Percentiles rank a stretch among this genome's conserved stretches.
Conservation (phyloP, 2,888 invertebrate species). For the Ophion ventricosus region DNA sequence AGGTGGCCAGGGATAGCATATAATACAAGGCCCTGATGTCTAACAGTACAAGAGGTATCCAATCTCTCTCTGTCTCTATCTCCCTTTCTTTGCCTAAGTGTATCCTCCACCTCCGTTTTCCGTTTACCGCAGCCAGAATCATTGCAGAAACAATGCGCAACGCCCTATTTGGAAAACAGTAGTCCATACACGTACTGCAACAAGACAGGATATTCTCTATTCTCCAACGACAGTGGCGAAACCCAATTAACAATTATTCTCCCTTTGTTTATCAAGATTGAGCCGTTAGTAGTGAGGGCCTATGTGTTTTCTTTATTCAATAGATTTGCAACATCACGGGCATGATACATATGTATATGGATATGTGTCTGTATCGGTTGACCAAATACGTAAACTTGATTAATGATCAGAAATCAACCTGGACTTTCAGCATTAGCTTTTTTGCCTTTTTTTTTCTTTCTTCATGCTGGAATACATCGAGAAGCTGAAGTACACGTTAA, state of each 20-base stretch:
- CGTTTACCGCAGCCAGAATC: constrained; percentile 33
- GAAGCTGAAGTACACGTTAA: too few relatives aligned
- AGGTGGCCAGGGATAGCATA: constrained; percentile 20
- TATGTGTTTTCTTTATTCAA: constrained; percentile 22
- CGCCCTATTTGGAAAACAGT: constrained; percentile 39
- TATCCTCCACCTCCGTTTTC: constrained; percentile 42
- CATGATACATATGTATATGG: too few relatives aligned
- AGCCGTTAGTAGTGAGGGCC: constrained; percentile 30
- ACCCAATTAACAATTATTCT: constrained; percentile 65
- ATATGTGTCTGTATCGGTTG: too few relatives aligned
- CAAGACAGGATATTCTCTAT: constrained; percentile 9
- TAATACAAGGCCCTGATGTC: constrained; percentile 47
- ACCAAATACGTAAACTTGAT: too few relatives aligned
- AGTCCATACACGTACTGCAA: constrained; percentile 14
- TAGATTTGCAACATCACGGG: too few relatives aligned
- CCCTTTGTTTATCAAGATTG: constrained; percentile 53
- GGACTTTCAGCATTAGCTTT: too few relatives aligned
- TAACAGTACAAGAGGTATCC: background rate
- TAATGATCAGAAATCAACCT: too few relatives aligned
- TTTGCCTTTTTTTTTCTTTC: too few relatives aligned
- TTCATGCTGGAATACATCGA: too few relatives aligned
- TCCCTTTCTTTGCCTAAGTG: background rate
- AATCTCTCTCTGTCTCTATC: constrained; percentile 5
- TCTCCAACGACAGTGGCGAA: constrained; percentile 47
- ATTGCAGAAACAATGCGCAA: constrained; percentile 57